phyloP scores from a whole-genome alignment of 2,888 invertebrate genomes.

The Drosophila bunnanda region DNA sequence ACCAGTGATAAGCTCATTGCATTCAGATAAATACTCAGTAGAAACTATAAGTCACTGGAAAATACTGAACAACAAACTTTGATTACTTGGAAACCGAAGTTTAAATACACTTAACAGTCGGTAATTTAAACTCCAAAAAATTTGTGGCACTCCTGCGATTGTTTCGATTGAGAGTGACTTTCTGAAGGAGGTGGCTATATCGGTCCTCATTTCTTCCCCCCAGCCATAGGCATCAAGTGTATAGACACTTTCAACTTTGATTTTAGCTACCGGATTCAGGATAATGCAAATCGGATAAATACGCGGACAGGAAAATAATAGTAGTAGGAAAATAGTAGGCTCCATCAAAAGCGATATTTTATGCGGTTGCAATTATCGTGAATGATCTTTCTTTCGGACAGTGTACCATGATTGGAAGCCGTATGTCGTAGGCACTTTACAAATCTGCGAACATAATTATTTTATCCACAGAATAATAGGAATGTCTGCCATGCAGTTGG shows the following conservation, averaged over 20 bases:
- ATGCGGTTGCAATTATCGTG: neutral
- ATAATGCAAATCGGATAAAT: conserved; percentile 3
- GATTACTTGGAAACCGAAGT: neutral
- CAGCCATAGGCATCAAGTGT: neutral
- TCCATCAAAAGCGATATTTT: neutral
- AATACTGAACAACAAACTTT: neutral
- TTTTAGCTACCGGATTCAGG: neutral
- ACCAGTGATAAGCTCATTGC: neutral
- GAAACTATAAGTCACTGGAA: neutral
- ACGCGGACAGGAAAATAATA: neutral
- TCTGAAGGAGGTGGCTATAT: neutral
- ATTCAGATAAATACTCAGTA: neutral
- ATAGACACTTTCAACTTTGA: fast-evolving
- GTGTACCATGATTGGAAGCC: neutral
- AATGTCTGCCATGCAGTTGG: too few species aligned
- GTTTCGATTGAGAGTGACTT: neutral
- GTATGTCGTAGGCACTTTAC: neutral
- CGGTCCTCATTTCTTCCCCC: fast-evolving
- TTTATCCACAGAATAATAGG: too few species aligned
- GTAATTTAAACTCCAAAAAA: neutral
- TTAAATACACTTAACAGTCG: too few species aligned
- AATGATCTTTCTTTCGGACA: neutral
- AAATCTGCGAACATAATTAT: too few species aligned
- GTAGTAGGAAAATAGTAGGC: too few species aligned
- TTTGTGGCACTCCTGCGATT: fast-evolving